A percentile compares a stretch with the other conserved stretches of the same genome.
phyloP scores from a whole-genome alignment of 1,140 invertebrate genomes.

The Scylla paramamosain region DNA sequence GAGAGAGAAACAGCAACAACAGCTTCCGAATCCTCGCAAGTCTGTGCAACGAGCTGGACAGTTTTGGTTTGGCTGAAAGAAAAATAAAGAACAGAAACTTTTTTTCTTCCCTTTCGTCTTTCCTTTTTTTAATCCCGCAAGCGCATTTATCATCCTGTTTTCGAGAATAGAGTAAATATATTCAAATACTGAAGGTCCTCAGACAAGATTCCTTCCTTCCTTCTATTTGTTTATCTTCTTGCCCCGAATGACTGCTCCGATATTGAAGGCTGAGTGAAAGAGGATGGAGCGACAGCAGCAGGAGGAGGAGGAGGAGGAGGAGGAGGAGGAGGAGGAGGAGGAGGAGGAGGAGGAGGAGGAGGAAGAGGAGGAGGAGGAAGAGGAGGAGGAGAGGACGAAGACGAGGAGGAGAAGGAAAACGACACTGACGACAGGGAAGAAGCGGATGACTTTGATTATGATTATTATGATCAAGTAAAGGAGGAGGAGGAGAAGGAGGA shows the following conservation, averaged over 20 bases:
- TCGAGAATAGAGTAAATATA: constrained; percentile 4
- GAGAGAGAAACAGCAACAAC: too few species aligned
- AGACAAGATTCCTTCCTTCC: constrained; percentile 21
- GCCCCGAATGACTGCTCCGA: not conserved
- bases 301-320: not conserved
- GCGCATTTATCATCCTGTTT: not conserved
- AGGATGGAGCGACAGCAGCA: not conserved
- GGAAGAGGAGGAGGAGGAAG: not conserved
- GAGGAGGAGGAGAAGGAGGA: not conserved
- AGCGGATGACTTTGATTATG: too few species aligned
- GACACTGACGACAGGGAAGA: too few species aligned
- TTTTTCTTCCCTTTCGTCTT: too few species aligned
- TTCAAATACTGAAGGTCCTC: not conserved
- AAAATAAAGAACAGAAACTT: not conserved
- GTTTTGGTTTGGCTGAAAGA: not conserved
- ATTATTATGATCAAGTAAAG: not conserved
- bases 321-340: not conserved
- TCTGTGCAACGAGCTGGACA: not conserved
- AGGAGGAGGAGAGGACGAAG: not conserved
- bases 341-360: not conserved
- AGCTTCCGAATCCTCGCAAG: too few species aligned
- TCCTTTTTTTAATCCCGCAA: not conserved
- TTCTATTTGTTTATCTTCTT: constrained; percentile 5
- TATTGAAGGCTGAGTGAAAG: constrained; percentile 22
- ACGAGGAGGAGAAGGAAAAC: not conserved